A percentile compares a stretch with the other conserved stretches of the same genome.
These are phyloP conservation scores for Hyposoter didymator DNA, from an alignment of 2,888 invertebrate genomes.

Conservation along the genomic window DNA sequence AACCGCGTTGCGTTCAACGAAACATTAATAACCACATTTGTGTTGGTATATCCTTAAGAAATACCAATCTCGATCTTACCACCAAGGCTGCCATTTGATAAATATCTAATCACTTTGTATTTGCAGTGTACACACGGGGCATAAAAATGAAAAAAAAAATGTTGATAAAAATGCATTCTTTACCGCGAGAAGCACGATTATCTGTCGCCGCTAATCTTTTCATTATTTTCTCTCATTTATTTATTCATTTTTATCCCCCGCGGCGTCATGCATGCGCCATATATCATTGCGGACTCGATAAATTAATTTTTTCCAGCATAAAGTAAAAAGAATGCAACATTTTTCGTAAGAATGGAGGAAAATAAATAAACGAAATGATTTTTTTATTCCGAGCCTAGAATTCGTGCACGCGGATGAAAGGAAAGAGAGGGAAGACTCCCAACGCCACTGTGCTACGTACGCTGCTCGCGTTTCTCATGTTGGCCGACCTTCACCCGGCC, in stretches of 20 bases:
- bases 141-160: constrained; percentile 12
- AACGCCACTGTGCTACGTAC: constrained; percentile 46
- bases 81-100: constrained; percentile 42
- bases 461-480: constrained; percentile 68
- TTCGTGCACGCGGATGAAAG: not conserved
- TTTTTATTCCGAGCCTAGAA: not conserved
- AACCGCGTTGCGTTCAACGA: constrained; percentile 1
- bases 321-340: not conserved
- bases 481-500: constrained; percentile 83
- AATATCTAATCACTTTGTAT: constrained; percentile 28
- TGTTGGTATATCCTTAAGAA: constrained; percentile 46
- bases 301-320: not conserved
- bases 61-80: constrained; percentile 22
- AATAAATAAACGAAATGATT: not conserved
- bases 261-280: not conserved
- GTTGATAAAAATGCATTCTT: constrained; percentile 33
- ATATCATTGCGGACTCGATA: not conserved
- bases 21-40: constrained; percentile 44
- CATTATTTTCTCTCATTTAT: constrained; percentile 19
- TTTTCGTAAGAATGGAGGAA: not conserved
- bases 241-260: not conserved
- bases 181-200: constrained; percentile 19
- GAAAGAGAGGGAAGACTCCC: not conserved
- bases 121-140: not conserved
- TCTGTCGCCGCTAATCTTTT: constrained; percentile 36